Conservation (phyloP, 2,797 vertebrate genomes). For the Acrocephalus scirpaceus region DNA sequence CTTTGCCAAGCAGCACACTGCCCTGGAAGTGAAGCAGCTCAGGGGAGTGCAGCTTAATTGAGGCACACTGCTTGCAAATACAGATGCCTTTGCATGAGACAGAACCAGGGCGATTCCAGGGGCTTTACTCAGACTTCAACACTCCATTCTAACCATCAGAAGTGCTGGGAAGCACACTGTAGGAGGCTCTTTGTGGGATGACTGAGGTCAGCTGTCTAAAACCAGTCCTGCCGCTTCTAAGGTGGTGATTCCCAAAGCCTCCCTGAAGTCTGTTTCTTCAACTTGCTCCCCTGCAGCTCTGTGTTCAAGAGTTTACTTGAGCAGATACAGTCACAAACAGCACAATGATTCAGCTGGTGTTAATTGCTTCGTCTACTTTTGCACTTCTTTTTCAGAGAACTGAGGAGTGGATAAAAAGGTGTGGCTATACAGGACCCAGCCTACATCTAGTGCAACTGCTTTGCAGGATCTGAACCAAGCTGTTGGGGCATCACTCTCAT, state of each 20-base stretch:
- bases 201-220: not conserved
- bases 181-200: not conserved
- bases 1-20: not conserved
- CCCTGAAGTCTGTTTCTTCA: not conserved
- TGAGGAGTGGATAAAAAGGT: not conserved
- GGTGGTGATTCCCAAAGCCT: not conserved
- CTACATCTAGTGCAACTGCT: not conserved
- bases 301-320: not conserved
- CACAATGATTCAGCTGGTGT: not conserved
- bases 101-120: not conserved
- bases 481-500: not conserved
- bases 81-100: not conserved
- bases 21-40: not conserved
- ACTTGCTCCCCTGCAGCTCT: not conserved
- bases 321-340: not conserved
- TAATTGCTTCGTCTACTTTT: not conserved
- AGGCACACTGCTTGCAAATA: not conserved
- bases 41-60: not conserved
- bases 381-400: not conserved
- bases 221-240: not conserved
- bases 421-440: not conserved
- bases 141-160: not conserved
- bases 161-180: not conserved
- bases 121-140: not conserved
- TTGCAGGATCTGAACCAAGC: not conserved